A percentile compares a stretch with the other conserved stretches of the same genome.
Evolutionary conservation across 1,140 invertebrate species (phyloP).

Genomic region (Drosophila serrata): DNA sequence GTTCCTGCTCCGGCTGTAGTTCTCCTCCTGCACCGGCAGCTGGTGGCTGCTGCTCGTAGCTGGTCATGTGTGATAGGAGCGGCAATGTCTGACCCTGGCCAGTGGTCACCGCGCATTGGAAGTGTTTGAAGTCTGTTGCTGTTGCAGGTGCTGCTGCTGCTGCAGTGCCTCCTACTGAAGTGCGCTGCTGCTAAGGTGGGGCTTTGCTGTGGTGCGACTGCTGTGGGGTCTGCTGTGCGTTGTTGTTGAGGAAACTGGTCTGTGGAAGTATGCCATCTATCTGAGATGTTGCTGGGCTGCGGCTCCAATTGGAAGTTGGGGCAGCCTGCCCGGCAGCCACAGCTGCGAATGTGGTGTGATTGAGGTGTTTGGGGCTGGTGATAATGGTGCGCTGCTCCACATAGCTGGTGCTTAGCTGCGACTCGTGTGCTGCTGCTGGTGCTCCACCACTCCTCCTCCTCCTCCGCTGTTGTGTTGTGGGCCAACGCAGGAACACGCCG

Average conservation of each 20-base stretch:
- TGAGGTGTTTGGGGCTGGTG: conserved; percentile 56
- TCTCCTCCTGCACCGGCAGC: conserved; percentile 20
- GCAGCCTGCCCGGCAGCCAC: conserved; percentile 62
- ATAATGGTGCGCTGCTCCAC: conserved; percentile 65
- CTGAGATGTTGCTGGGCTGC: conserved; percentile 65
- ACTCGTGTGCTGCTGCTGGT: conserved; percentile 30
- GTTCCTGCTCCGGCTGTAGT: no score
- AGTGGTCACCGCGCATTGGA: conserved; percentile 39
- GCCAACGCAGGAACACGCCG: conserved; percentile 34
- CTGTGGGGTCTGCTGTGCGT: conserved; percentile 43
- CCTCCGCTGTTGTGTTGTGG: conserved; percentile 41
- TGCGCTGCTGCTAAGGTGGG: conserved; percentile 23
- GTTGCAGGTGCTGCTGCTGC: conserved; percentile 10
- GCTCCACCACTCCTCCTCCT: conserved; percentile 17
- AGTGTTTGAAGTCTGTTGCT: conserved; percentile 62
- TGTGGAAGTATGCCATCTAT: conserved; percentile 60
- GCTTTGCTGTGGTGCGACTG: conserved; percentile 56
- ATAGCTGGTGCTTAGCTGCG: conserved; percentile 61
- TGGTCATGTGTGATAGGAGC: conserved; percentile 71
- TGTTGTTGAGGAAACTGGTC: conserved; percentile 44
- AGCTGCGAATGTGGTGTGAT: conserved; percentile 61
- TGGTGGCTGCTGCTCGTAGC: conserved; percentile 57
- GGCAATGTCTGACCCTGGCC: conserved; percentile 77
- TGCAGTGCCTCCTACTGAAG: conserved; percentile 4
- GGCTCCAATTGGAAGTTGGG: conserved; percentile 57